Base-by-base conservation (phyloP, 2,797 vertebrate genomes). In the Crocodylus rhombifer region DNA sequence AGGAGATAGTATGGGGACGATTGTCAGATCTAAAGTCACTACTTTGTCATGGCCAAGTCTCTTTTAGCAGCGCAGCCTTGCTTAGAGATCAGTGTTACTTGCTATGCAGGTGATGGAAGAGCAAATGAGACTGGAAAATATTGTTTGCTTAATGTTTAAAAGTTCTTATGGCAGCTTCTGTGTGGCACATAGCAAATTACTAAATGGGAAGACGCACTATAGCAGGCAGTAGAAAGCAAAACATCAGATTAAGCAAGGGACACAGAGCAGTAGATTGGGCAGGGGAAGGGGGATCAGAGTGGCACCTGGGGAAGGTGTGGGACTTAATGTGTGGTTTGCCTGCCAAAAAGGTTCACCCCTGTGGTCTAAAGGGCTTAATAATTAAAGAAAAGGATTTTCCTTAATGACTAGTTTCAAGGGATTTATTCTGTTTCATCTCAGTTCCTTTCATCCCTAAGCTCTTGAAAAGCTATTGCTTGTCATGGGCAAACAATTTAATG, bases 391-490 rank as follows among this genome's bases (percentile, higher is more conserved):
- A 83, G 62, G 25, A 51, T 20, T 76, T 89, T 25, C 56, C 71
- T 67, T 7, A 30, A 73, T 51, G 71, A 63, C 83, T 80, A 82
- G 86, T 96, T 86, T 96, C 83, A 65, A 84, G 86, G 94, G 90
- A 85, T 87, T 62, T 77, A 58, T 86, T 92, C 80, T 63, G 64
- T 84, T 94, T 94, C 86, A 94, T 94, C 89, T 89, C 0, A 12
- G 92, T 96, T 94, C 80, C 94, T 88, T 94, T 91, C 77, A 88
- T 94, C 90, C 84, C 78, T 75, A 69, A 83, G 51, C 88, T 89
- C 69, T 93, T 75, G 60, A 82, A 93, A 92, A 86, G 51, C 69
- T 21, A 78, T 73, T 89, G 77, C 13, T 0, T 74, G 33, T 61
- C 77, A 86, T 62, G 16, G 79, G 73, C 88, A 77, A 73, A 26